Conservation (phyloP, 30 jellyfish, hydroid and myxozoan genomes). For the Clytia hemisphaerica region DNA sequence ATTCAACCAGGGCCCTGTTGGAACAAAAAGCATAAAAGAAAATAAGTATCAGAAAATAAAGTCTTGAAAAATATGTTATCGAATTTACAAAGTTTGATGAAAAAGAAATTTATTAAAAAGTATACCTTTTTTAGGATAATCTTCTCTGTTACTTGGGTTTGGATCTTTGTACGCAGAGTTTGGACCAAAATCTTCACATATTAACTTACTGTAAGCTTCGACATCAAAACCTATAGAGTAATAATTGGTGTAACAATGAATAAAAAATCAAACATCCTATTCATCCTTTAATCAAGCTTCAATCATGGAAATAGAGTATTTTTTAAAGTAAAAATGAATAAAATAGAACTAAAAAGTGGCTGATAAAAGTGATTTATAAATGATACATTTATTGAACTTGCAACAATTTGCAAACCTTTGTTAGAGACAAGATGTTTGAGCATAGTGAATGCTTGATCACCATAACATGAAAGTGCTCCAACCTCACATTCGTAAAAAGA, state of each 20-base stretch:
- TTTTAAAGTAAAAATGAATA: neutral
- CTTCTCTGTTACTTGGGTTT: slow-evolving; percentile 4
- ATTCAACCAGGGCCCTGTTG: no score
- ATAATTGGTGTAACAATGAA: no score
- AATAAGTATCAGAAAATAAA: no score
- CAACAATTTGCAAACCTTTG: slow-evolving; percentile 1
- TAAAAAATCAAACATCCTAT: neutral
- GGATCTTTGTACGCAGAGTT: slow-evolving; percentile 15
- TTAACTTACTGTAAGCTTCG: neutral
- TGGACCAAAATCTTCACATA: slow-evolving; percentile 26
- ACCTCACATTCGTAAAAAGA: slow-evolving; percentile 20
- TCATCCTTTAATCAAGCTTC: neutral
- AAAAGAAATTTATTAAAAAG: no score
- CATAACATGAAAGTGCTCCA: slow-evolving; percentile 34
- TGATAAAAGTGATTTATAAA: no score
- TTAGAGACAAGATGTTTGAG: slow-evolving; percentile 8
- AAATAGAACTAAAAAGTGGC: no score
- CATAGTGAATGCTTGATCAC: slow-evolving; percentile 36
- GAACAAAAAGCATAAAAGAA: no score
- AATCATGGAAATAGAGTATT: neutral
- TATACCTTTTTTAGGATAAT: no score
- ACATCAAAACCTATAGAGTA: slow-evolving; percentile 6
- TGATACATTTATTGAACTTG: no score
- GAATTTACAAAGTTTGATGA: no score
- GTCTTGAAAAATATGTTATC: no score